Evolutionary conservation across 2,113 vertebrate species (phyloP), one percentile per base, ranked within the genome.

Genomic region (Pygoscelis antarcticus): DNA sequence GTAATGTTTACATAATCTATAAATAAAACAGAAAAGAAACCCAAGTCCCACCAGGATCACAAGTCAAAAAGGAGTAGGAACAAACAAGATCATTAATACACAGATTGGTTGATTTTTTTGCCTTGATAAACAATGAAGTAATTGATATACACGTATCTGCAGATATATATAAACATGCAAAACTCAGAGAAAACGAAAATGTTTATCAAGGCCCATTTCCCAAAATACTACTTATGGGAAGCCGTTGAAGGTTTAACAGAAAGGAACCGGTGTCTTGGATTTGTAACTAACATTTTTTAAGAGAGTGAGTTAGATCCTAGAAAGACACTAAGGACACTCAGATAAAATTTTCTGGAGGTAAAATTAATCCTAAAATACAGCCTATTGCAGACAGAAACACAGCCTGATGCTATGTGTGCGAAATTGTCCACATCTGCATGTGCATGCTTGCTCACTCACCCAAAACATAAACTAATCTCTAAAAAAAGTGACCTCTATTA

Each of bases 1-100:
- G 21, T 85, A 47, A 62, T 69, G n/a, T 87, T 93, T 83, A n/a
- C 19, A n/a, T 79, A 82, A 44, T 36, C 55, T 88, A 77, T 92
- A 90, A 96, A 94, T 95, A 95, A 94, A 95, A 64, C 10, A 64
- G 27, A 58, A 79, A 94, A 94, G 70, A 89, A 71, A 52, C 38
- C 69, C 65, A 72, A 84, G 65, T 79, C 65, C 47, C 69, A 76
- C 13, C 15, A 74, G 70, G 30, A 82, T 89, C n/a, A 55, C 61
- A 95, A 74, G 36, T 91, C 19, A 85, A 76, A 93, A 92, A 94
- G n/a, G 29, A 90, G 15, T 42, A 54, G 17, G 10, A 81, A 74
- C 80, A 93, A 93, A 92, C 54, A 91, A 89, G 42, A 52, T 80
- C 40, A 76, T 89, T 92, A 82, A 58, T 64, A 70, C 14, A 61